phyloP scores from a whole-genome alignment of 2,797 vertebrate genomes.

The Cuculus canorus region DNA sequence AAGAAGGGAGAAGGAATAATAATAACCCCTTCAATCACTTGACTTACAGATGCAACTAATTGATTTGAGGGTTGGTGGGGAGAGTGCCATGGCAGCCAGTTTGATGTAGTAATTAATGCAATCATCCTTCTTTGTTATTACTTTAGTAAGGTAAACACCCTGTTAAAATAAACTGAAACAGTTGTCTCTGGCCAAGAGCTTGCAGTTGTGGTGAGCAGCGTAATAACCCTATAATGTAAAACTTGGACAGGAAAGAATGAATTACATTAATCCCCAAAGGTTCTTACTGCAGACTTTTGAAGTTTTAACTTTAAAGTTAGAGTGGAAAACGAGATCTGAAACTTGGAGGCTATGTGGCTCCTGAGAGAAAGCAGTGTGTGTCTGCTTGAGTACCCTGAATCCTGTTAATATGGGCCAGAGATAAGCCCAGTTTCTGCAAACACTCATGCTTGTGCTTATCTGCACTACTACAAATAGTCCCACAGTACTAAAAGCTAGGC shows the following conservation, averaged over 20 bases:
- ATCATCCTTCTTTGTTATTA: conserved; percentile 45
- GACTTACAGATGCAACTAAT: conserved; percentile 61
- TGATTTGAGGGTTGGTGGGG: conserved; percentile 5
- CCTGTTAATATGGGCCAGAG: not conserved
- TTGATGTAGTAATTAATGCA: conserved; percentile 44
- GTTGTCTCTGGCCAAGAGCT: conserved; percentile 52
- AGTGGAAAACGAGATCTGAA: conserved; percentile 42
- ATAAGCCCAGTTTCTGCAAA: conserved; percentile 53
- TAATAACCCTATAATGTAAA: conserved; percentile 43
- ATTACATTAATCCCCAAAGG: conserved; percentile 50
- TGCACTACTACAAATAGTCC: not conserved
- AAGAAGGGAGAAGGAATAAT: not conserved
- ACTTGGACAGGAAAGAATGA: conserved; percentile 53
- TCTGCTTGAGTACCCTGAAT: not conserved
- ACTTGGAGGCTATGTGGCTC: not conserved
- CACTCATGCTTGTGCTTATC: conserved; percentile 34
- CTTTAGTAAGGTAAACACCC: conserved; percentile 63
- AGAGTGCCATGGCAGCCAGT: conserved; percentile 21
- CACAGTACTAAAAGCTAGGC: not conserved
- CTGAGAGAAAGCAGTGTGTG: conserved; percentile 12
- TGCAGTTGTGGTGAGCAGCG: conserved; percentile 26
- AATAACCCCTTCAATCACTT: not conserved
- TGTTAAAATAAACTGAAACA: conserved; percentile 65
- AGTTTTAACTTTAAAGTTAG: conserved; percentile 37
- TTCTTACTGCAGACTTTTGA: conserved; percentile 53